These are phyloP conservation scores for Hemistola chrysoprasaria DNA, from an alignment of 2,888 invertebrate species.

Conservation along the genomic window DNA sequence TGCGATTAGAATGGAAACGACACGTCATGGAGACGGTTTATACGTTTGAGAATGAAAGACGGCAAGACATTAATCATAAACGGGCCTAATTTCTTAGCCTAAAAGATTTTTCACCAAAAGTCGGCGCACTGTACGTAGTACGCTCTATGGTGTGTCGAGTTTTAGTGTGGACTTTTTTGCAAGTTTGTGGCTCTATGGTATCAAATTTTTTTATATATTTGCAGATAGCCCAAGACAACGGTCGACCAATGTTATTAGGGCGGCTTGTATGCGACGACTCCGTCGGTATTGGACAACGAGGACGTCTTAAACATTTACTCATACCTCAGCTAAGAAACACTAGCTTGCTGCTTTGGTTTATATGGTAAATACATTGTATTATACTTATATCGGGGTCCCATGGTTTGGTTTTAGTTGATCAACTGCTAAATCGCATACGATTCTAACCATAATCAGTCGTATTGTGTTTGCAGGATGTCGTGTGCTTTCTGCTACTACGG, in stretches of 20 bases:
- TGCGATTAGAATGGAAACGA: no score
- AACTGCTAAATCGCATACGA: no score
- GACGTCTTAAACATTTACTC: constrained; percentile 86
- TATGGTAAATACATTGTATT: constrained; percentile 85
- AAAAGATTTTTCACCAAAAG: no score
- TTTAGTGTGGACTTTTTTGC: no score
- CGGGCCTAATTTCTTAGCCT: no score
- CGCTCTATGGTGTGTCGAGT: no score
- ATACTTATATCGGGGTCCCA: background rate
- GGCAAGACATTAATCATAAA: no score
- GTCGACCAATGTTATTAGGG: constrained; percentile 93
- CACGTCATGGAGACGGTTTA: no score
- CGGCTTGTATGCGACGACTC: constrained; percentile 91
- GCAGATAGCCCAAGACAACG: constrained; percentile 92
- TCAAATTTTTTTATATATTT: constrained; percentile 8
- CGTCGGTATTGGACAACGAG: constrained; percentile 83
- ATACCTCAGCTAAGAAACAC: constrained; percentile 92
- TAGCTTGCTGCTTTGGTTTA: constrained; percentile 94
- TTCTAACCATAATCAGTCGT: no score
- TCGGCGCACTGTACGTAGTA: no score
- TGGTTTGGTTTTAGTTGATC: no score
- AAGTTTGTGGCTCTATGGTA: background rate
- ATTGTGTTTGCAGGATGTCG: constrained; percentile 85
- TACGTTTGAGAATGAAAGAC: no score
- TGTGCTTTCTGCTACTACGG: constrained; percentile 98